Conservation (phyloP, 2,888 invertebrate genomes). For the Ormyrus labotus region DNA sequence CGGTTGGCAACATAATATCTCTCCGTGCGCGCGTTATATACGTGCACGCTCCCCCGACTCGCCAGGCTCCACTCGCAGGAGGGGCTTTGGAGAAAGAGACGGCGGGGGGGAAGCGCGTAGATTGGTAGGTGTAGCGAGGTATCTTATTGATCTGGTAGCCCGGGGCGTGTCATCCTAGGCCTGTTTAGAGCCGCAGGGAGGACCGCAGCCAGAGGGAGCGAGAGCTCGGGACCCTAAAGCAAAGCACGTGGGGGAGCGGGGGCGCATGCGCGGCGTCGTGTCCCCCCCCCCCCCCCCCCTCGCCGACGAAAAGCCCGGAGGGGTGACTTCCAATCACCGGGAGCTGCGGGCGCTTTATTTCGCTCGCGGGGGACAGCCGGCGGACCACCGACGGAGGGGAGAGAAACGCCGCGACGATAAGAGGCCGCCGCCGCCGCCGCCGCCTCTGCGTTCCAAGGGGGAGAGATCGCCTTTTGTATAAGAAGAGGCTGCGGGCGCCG, state of each 20-base stretch:
- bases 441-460: not conserved
- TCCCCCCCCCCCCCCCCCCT: conserved; percentile 61
- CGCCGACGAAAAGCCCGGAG: conserved; percentile 66
- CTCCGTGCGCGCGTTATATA: no score
- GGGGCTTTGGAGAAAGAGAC: not conserved
- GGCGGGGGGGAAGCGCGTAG: conserved; percentile 48
- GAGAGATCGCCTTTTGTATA: not conserved
- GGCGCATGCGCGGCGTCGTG: conserved; percentile 64
- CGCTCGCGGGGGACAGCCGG: conserved; percentile 59
- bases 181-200: conserved; percentile 73
- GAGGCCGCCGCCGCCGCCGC: no score
- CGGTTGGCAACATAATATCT: no score
- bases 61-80: no score
- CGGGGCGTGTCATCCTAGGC: conserved; percentile 76
- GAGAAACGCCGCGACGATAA: no score
- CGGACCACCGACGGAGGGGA: not conserved
- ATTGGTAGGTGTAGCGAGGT: conserved; percentile 70
- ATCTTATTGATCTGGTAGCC: conserved; percentile 77
- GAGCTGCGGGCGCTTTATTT: conserved; percentile 70
- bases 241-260: conserved; percentile 41
- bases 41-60: no score
- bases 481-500: no score
- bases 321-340: conserved; percentile 76
- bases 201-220: conserved; percentile 69
- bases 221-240: not conserved